phyloP scores from a whole-genome alignment of 2,888 invertebrate genomes.

The Eurytoma adleriae region DNA sequence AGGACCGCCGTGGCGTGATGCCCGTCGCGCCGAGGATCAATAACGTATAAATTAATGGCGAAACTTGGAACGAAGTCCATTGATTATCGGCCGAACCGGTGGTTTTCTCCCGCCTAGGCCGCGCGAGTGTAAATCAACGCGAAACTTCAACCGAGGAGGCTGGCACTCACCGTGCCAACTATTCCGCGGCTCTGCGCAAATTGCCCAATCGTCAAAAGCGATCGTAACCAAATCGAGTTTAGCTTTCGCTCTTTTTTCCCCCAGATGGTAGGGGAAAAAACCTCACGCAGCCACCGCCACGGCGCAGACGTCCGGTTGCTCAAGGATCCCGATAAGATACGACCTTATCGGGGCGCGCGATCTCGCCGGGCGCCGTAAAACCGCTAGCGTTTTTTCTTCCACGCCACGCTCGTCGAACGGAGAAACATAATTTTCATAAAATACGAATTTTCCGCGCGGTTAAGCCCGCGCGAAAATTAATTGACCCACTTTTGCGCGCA shows the following conservation, averaged over 20 bases:
- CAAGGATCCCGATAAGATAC: too few relatives aligned
- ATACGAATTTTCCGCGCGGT: too few relatives aligned
- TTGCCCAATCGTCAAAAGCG: constrained; percentile 1
- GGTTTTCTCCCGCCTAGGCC: constrained; percentile 15
- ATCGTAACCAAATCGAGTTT: not conserved
- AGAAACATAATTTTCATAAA: too few relatives aligned
- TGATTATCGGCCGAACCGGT: constrained; percentile 44
- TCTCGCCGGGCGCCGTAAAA: too few relatives aligned
- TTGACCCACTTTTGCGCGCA: not conserved
- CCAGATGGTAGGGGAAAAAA: too few relatives aligned
- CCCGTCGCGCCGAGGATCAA: constrained; percentile 14
- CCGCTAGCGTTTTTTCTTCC: too few relatives aligned
- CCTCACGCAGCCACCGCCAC: too few relatives aligned
- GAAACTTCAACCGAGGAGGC: constrained; percentile 28
- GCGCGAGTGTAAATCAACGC: constrained; percentile 47
- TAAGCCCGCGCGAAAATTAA: too few relatives aligned
- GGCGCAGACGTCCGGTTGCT: too few relatives aligned
- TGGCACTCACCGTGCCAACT: constrained; percentile 2
- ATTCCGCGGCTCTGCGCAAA: constrained; percentile 10
- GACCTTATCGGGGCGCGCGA: too few relatives aligned
- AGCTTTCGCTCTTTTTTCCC: not conserved
- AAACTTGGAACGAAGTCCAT: constrained; percentile 49
- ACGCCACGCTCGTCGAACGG: too few relatives aligned
- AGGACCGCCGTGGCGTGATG: not conserved
- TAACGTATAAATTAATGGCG: constrained; percentile 47